Conservation (phyloP, 2,113 vertebrate genomes). For the Cyprinodon tularosa region DNA sequence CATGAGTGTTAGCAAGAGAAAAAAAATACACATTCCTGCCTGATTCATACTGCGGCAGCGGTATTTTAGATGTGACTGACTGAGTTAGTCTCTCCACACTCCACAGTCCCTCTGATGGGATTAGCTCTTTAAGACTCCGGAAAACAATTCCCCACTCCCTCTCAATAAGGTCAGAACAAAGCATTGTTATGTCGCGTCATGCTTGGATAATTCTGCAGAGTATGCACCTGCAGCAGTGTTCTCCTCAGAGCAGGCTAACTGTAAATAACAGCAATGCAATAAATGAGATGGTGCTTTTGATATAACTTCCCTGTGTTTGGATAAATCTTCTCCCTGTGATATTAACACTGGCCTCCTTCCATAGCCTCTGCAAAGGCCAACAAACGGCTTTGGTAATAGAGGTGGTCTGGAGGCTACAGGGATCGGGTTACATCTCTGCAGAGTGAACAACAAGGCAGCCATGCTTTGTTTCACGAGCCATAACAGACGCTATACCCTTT, state of each 20-base stretch:
- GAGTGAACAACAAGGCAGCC: slow-evolving; percentile 30
- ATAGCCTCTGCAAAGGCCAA: slow-evolving; percentile 59
- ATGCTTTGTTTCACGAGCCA: slow-evolving; percentile 32
- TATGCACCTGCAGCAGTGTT: slow-evolving; percentile 44
- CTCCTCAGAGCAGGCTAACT: slow-evolving; percentile 26
- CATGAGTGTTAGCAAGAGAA: neutral
- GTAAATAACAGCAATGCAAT: slow-evolving; percentile 35
- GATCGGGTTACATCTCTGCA: slow-evolving; percentile 52
- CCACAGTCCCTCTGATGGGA: slow-evolving; percentile 68
- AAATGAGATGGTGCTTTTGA: slow-evolving; percentile 49
- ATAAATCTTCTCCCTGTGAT: slow-evolving; percentile 34
- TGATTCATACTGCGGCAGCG: slow-evolving; percentile 59
- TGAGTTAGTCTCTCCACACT: slow-evolving; percentile 57
- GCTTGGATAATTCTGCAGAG: slow-evolving; percentile 49
- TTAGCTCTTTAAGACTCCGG: slow-evolving; percentile 67
- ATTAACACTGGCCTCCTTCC: slow-evolving; percentile 50
- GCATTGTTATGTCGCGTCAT: slow-evolving; percentile 33
- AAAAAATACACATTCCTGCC: slow-evolving; percentile 75
- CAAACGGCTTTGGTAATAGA: slow-evolving; percentile 53
- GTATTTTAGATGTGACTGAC: slow-evolving; percentile 59
- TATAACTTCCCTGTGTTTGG: slow-evolving; percentile 46
- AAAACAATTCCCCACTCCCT: slow-evolving; percentile 66
- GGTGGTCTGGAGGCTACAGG: slow-evolving; percentile 38
- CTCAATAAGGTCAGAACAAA: slow-evolving; percentile 65
- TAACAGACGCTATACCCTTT: slow-evolving; percentile 31